Conservation (phyloP, 2,888 invertebrate genomes). For the Gastracanthus pulcherrimus region DNA sequence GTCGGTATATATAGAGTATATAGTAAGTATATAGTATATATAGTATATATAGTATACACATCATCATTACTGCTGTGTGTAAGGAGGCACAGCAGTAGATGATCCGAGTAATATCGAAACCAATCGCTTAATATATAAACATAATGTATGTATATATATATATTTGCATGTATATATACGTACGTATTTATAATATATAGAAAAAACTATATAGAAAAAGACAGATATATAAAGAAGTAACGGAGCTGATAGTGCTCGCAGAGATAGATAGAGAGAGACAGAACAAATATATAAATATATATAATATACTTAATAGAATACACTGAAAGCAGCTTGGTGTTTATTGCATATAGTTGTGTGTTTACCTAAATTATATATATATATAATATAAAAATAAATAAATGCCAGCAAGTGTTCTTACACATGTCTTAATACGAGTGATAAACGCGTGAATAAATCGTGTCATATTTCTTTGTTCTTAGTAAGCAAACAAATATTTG, state of each 20-base stretch:
- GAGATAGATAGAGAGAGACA: constrained; percentile 61
- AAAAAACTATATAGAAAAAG: constrained; percentile 65
- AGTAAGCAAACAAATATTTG: constrained; percentile 26
- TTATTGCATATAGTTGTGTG: constrained; percentile 68
- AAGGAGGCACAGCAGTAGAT: constrained; percentile 30
- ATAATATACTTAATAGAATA: constrained; percentile 70
- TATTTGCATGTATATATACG: constrained; percentile 58
- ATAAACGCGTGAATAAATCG: constrained; percentile 32
- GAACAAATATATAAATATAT: constrained; percentile 64
- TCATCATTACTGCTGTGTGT: constrained; percentile 54
- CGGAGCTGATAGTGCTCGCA: constrained; percentile 69
- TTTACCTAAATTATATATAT: constrained; percentile 60
- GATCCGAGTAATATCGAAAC: constrained; percentile 56
- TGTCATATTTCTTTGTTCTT: constrained; percentile 11
- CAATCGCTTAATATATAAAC: constrained; percentile 61
- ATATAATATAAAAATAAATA: constrained; percentile 54
- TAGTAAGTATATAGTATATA: constrained; percentile 56
- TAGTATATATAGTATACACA: constrained; percentile 58
- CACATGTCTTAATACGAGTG: constrained; percentile 34
- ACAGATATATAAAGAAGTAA: constrained; percentile 68
- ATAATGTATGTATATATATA: constrained; percentile 62
- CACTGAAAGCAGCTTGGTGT: constrained; percentile 77
- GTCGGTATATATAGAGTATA: constrained; percentile 66
- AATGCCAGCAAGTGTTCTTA: constrained; percentile 44
- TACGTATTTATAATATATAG: constrained; percentile 42